Evolutionary conservation across 2,888 invertebrate species (phyloP), one percentile per base, ranked within the genome.

Genomic region (Prenolepis imparis): DNA sequence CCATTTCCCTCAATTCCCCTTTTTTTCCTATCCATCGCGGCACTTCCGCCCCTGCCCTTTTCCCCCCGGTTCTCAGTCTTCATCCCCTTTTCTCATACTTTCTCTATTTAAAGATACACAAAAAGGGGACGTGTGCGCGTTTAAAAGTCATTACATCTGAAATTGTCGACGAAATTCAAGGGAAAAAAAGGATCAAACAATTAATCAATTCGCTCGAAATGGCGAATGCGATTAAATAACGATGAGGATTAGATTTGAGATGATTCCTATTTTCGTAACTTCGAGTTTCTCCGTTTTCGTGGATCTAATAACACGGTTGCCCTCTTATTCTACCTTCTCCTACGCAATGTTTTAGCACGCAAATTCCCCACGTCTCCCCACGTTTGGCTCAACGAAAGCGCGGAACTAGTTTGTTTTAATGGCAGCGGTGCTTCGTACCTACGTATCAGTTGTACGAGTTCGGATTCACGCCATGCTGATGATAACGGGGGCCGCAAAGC

Each of bases 1-100:
- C 44, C 77, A 70, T 57, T 77, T 77, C 32, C 73, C 74, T 73
- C 78, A 80, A 80, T 80, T 59, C 74, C 73, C 36, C 59, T 15
- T 36, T 78, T 78, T 61, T 57, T 15, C 24, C 44, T 28, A 24
- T 28, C 24, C 55, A 75, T 67, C 39, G 52, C 52, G 63, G 61
- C 32, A 21, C 57, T 41, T n/a, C 41, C 61, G 11, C 4, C 12
- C 44, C 12, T n/a, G n/a, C n/a, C n/a, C n/a, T n/a, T n/a, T n/a
- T n/a, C 21, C 15, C 36, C 15, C 15, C 18, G 1, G 1, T 9
- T 8, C 6, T 8, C n/a, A 6, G 11, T 44, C 21, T 59, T 66
- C 57, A 18, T 48, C 12, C 67, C 24, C 36, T 70, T 67, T 66
- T 70, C 73, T 84, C 59, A 12, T 39, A n/a, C 80, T 61, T 73